These are phyloP conservation scores for Galaxea fascicularis DNA, from an alignment of 92 coral and sea anemone genomes.

Conservation along the genomic window DNA sequence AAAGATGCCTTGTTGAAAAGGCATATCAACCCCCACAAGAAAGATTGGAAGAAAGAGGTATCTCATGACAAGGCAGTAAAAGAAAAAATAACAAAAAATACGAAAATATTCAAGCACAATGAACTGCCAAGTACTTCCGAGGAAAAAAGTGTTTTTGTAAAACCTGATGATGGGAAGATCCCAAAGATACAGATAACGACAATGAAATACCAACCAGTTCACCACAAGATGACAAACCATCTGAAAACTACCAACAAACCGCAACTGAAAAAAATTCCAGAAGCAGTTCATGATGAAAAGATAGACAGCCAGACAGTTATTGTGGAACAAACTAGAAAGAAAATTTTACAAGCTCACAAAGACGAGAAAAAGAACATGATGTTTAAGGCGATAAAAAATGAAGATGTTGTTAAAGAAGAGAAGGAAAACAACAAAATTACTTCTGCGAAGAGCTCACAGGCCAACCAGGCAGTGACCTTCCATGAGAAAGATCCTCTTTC, in stretches of 20 bases:
- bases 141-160: background rate
- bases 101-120: background rate
- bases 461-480: background rate
- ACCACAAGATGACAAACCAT: too few species aligned
- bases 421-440: background rate
- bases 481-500: background rate
- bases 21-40: background rate
- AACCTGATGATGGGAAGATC: background rate
- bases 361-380: background rate
- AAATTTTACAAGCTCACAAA: background rate
- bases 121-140: background rate
- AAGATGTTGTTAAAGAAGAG: background rate
- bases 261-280: background rate
- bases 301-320: background rate
- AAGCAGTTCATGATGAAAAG: background rate
- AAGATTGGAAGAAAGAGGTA: background rate
- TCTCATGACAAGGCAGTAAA: slow-evolving; percentile 2
- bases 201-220: background rate
- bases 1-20: slow-evolving; percentile 5
- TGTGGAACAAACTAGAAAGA: background rate
- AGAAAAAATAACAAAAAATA: background rate
- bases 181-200: background rate
- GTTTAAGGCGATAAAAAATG: background rate
- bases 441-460: background rate
- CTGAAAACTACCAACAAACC: background rate